Percentiles rank a stretch among this genome's conserved stretches.
Conservation (phyloP, 2,797 vertebrate species). For the Heteromormyrus szaboi region DNA sequence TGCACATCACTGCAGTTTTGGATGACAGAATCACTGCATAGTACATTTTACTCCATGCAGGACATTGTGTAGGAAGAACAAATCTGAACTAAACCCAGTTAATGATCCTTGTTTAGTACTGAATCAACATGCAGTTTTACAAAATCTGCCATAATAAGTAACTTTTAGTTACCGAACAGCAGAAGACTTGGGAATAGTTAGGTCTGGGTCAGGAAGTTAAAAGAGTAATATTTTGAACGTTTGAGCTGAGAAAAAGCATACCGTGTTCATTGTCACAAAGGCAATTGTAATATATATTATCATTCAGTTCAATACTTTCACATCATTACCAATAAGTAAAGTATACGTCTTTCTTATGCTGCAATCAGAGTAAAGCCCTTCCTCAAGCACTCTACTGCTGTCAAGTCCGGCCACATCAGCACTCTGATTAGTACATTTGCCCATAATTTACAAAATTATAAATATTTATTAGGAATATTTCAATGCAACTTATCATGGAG, state of each 20-base stretch:
- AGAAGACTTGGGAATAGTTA: not conserved
- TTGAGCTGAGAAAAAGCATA: not conserved
- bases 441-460: slow-evolving; percentile 45
- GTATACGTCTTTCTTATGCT: not conserved
- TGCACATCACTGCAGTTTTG: not conserved
- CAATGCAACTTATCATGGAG: slow-evolving; percentile 44
- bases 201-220: not conserved
- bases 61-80: not conserved
- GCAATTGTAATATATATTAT: not conserved
- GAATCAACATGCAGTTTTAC: not conserved
- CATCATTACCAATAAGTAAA: not conserved
- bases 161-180: not conserved
- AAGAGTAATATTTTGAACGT: not conserved
- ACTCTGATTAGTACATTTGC: slow-evolving; percentile 41
- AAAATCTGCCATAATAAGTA: not conserved
- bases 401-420: slow-evolving; percentile 36
- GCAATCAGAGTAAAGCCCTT: not conserved
- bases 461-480: slow-evolving; percentile 52
- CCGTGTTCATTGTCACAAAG: not conserved
- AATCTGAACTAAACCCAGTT: not conserved
- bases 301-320: not conserved
- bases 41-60: not conserved
- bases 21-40: not conserved
- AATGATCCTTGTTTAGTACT: not conserved
- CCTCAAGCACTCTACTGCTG: not conserved